phyloP scores from a whole-genome alignment of 1,140 invertebrate genomes.

The Sinella curviseta region DNA sequence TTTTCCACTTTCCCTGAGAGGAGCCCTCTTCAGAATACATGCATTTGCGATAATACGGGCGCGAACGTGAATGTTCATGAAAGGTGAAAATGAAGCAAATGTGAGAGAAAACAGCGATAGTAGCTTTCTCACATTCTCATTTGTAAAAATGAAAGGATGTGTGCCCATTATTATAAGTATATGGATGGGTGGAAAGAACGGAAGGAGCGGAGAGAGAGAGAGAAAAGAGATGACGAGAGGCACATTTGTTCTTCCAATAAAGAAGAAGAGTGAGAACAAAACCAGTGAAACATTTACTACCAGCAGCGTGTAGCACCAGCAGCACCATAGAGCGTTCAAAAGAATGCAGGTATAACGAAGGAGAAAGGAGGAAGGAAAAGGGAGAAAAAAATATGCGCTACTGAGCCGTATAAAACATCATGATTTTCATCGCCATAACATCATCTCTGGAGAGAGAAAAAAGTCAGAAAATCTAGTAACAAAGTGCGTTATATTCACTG shows the following conservation, averaged over 20 bases:
- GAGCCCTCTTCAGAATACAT: no score
- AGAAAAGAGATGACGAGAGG: not conserved
- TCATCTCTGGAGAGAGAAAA: slow-evolving; percentile 2
- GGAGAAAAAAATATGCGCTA: not conserved
- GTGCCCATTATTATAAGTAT: no score
- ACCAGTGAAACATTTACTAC: not conserved
- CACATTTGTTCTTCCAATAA: not conserved
- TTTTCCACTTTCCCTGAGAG: no score
- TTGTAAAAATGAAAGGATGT: no score
- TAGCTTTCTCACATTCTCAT: no score
- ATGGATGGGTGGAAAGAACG: no score
- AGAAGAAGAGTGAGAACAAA: not conserved
- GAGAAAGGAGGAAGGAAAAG: not conserved
- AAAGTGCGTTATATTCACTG: not conserved
- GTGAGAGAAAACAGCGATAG: not conserved
- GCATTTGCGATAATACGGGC: no score
- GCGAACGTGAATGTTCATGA: no score
- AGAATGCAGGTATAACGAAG: no score
- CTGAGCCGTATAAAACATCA: not conserved
- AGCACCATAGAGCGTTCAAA: no score
- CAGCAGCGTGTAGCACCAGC: no score
- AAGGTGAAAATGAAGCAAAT: not conserved
- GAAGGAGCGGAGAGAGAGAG: no score
- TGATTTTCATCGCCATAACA: not conserved
- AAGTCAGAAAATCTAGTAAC: not conserved